Evolutionary conservation across 2,113 vertebrate species (phyloP), one percentile per base, ranked within the genome.

Genomic region (Epinephelus fuscoguttatus): DNA sequence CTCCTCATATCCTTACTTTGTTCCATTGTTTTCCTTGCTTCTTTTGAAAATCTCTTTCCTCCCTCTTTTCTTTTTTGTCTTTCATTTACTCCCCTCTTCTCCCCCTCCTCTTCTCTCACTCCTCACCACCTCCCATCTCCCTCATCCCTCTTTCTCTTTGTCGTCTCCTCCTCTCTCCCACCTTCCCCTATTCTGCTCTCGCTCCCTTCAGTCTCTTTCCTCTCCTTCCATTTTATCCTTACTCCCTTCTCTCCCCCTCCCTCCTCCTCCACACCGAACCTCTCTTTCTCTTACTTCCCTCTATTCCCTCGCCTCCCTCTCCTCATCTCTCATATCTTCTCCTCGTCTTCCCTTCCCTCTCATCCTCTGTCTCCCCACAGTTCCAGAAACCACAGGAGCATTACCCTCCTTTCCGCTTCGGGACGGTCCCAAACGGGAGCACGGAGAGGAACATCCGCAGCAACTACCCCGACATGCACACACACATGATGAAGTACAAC

Each of bases 391-490:
- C 98, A 0, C 98, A 99, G 25, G 98, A 99, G 86, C 98, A 99
- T 88, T 99, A 99, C 83, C 98, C 98, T 0, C 98, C 98, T 0
- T 99, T 99, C 86, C 97, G 98, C 90, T 99, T 99, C 0, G 98
- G 98, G 90, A 99, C 98, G 0, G 98, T 99, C 75, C 98, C 98
- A 90, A 99, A 99, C 0, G 98, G 98, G 84, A 99, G 98, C 96
- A 99, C 98, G 0, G 98, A 99, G 91, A 95, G 98, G 74, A 99
- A 99, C 88, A 99, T 99, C 91, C 97, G 98, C 73, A 99, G 97
- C 94, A 99, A 99, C 95, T 99, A 99, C 85, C 97, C 97, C 0
- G 98, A 99, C 93, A 99, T 99, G 98, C 98, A 99, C 95, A 95
- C 95, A 6, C 97, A 99, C 95, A 99, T 99, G 98, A 96, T 97